Percentiles rank a stretch among this genome's conserved stretches.
These are phyloP conservation scores for Prorops nasuta DNA, from an alignment of 1,140 invertebrate genomes.

Conservation along the genomic window DNA sequence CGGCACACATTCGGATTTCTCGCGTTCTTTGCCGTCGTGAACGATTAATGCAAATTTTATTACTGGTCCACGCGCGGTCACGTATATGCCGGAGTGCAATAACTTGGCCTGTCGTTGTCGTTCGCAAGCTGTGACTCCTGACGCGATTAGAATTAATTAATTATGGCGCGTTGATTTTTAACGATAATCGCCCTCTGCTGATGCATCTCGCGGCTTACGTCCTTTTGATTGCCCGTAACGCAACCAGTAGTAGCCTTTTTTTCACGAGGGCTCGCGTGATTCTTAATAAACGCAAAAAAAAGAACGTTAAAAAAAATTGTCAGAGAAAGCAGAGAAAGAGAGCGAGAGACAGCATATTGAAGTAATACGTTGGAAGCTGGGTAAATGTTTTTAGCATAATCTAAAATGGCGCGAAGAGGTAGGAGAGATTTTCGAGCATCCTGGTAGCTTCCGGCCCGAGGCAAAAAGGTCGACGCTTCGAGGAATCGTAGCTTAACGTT, in stretches of 20 bases:
- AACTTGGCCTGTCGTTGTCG: slow-evolving; percentile 28
- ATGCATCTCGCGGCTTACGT: background rate
- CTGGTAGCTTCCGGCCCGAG: background rate
- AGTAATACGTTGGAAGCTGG: too few relatives aligned
- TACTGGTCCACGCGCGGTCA: slow-evolving; percentile 17
- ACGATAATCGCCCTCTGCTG: slow-evolving; percentile 2
- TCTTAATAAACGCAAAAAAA: background rate
- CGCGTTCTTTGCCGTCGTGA: too few relatives aligned
- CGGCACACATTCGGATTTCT: slow-evolving; percentile 11
- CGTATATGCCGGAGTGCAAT: slow-evolving; percentile 23
- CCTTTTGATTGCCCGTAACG: background rate
- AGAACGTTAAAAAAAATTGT: background rate
- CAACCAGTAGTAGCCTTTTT: background rate
- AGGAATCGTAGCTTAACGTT: background rate
- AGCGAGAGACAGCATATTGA: too few relatives aligned
- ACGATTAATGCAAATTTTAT: slow-evolving; percentile 39
- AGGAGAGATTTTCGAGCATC: background rate
- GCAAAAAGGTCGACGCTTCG: background rate
- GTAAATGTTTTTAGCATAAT: too few relatives aligned
- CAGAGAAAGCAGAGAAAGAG: background rate
- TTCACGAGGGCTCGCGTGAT: too few relatives aligned
- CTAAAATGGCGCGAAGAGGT: too few relatives aligned
- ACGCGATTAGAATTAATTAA: slow-evolving; percentile 39
- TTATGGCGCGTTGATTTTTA: slow-evolving; percentile 18
- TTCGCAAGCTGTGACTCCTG: slow-evolving; percentile 27